Evolutionary conservation across 2,797 vertebrate species (phyloP).

Genomic region (Acipenser ruthenus): DNA sequence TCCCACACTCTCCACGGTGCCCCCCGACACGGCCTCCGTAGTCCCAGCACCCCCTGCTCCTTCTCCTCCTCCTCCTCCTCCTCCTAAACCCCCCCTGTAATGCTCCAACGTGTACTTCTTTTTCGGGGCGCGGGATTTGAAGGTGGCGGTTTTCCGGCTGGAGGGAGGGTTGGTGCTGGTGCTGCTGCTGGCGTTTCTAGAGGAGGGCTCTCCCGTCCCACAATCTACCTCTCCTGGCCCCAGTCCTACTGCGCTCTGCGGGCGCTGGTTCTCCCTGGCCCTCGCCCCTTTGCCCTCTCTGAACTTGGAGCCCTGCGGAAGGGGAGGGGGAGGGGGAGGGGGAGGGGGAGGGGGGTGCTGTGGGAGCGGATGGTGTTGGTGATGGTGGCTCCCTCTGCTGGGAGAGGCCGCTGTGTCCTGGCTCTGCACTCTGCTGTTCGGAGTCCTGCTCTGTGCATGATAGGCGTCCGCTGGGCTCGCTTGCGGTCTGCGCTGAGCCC

Average conservation of each 20-base stretch:
- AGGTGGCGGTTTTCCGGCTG: constrained; percentile 83
- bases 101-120: constrained; percentile 72
- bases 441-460: too few relatives aligned
- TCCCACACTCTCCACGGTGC: constrained; percentile 31
- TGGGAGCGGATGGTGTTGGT: constrained; percentile 28
- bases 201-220: constrained; percentile 20
- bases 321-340: too few relatives aligned
- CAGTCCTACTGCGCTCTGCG: too few relatives aligned
- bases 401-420: too few relatives aligned
- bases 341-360: constrained; percentile 16
- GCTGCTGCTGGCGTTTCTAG: neutral
- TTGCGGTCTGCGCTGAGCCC: neutral
- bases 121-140: constrained; percentile 80
- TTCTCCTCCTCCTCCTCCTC: constrained; percentile 25
- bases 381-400: constrained; percentile 25
- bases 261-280: constrained; percentile 15
- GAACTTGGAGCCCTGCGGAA: too few relatives aligned
- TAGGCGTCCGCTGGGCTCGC: too few relatives aligned
- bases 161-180: constrained; percentile 53
- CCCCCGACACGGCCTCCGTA: constrained; percentile 29
- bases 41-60: constrained; percentile 12
- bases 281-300: too few relatives aligned
- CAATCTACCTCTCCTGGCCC: constrained; percentile 14
- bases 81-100: constrained; percentile 32
- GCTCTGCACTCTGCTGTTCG: too few relatives aligned